Conservation (phyloP, 2,888 invertebrate genomes). For the Ormyrus nitidulus region DNA sequence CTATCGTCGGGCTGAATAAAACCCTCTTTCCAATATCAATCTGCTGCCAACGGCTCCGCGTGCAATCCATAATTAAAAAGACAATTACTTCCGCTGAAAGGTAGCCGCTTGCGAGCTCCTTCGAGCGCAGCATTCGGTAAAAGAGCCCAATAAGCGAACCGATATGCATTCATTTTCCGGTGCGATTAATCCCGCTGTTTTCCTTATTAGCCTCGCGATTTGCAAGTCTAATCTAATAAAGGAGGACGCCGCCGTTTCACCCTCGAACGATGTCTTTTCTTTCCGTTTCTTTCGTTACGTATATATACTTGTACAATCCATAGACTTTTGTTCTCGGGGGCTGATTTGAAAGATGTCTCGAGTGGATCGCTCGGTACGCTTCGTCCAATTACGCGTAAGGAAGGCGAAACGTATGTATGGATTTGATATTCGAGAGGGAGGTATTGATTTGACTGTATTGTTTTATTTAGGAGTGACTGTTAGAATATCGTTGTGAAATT, state of each 20-base stretch:
- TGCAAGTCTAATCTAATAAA: conserved; percentile 55
- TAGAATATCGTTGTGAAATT: no score
- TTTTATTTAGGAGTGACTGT: no score
- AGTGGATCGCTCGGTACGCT: neutral
- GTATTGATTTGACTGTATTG: no score
- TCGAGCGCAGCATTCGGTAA: conserved; percentile 6
- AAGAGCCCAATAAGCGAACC: neutral
- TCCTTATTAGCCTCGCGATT: conserved; percentile 43
- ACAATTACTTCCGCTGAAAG: conserved; percentile 19
- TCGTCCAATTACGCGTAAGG: neutral
- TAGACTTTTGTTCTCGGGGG: conserved; percentile 13
- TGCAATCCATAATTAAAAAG: conserved; percentile 24
- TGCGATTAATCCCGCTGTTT: conserved; percentile 40
- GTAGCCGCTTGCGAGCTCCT: conserved; percentile 4
- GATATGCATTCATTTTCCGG: conserved; percentile 36
- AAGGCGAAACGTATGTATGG: neutral
- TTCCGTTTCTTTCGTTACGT: neutral
- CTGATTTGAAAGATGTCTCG: neutral
- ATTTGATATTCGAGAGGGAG: neutral
- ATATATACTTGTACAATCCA: conserved; percentile 4
- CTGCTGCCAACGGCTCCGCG: no score
- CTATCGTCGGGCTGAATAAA: no score
- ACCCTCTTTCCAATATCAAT: no score
- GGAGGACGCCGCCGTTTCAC: neutral
- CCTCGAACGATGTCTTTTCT: neutral